Conservation (phyloP, 2,797 vertebrate genomes). For the Australoheros facetus region DNA sequence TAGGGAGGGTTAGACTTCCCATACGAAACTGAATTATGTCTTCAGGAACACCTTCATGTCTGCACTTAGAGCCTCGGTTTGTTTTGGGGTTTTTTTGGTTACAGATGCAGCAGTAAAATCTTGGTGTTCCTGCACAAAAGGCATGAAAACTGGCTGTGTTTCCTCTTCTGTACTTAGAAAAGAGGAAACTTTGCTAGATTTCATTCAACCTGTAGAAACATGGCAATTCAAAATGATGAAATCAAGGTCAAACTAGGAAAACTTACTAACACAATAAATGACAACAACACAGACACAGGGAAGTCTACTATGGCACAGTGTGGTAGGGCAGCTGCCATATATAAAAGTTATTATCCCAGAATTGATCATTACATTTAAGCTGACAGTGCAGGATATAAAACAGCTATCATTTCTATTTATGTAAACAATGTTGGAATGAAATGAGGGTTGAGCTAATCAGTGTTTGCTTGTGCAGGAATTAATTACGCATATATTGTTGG, state of each 20-base stretch:
- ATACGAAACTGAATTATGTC: neutral
- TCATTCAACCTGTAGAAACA: neutral
- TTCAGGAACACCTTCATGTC: neutral
- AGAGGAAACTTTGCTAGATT: too few relatives aligned
- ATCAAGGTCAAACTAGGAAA: neutral
- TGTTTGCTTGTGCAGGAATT: constrained; percentile 37
- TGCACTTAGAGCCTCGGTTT: neutral
- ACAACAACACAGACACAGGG: neutral
- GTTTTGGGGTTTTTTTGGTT: too few relatives aligned
- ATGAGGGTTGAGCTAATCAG: constrained; percentile 40
- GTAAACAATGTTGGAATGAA: constrained; percentile 45
- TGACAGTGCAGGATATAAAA: neutral
- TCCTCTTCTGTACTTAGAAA: neutral
- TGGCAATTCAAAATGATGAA: neutral
- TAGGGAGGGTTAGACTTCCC: neutral
- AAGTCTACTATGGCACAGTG: too few relatives aligned
- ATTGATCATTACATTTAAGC: neutral
- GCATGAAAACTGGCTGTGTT: neutral
- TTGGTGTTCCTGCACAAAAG: neutral
- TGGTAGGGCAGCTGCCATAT: neutral
- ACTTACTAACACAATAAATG: neutral
- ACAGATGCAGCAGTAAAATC: neutral
- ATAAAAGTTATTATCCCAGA: neutral
- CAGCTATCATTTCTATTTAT: constrained; percentile 26
- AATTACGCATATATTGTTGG: constrained; percentile 50